phyloP scores from a whole-genome alignment of 2,888 invertebrate genomes.

The Physocephala rufipes region DNA sequence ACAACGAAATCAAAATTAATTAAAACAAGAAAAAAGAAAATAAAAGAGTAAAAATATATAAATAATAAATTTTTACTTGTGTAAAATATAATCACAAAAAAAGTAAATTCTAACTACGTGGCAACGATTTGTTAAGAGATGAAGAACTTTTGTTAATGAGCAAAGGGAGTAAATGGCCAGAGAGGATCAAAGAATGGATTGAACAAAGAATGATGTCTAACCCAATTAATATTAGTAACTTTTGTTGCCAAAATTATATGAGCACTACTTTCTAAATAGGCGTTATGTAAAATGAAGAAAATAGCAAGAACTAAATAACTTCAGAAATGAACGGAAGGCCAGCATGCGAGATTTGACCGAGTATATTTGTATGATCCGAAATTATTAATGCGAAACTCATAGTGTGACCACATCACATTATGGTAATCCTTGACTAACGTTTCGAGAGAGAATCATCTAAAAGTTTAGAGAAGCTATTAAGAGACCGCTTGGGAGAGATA shows the following conservation, averaged over 20 bases:
- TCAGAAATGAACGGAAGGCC: not conserved
- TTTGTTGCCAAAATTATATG: not conserved
- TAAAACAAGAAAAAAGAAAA: slow-evolving; percentile 38
- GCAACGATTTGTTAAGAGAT: not conserved
- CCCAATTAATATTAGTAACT: too few relatives aligned
- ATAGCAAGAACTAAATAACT: not conserved
- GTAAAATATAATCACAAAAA: slow-evolving; percentile 12
- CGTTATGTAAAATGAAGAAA: slow-evolving; percentile 2
- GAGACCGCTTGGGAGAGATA: too few relatives aligned
- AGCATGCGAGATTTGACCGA: slow-evolving; percentile 5
- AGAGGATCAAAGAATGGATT: not conserved
- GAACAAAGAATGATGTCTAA: not conserved
- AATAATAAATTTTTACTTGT: slow-evolving; percentile 38
- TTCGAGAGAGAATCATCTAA: too few relatives aligned
- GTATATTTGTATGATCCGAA: too few relatives aligned
- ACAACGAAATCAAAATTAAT: slow-evolving; percentile 38
- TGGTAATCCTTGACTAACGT: too few relatives aligned
- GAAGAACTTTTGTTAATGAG: slow-evolving; percentile 50
- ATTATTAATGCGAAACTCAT: too few relatives aligned
- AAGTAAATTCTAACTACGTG: not conserved
- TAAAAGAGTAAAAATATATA: slow-evolving; percentile 42
- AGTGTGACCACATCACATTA: too few relatives aligned
- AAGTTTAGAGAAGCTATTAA: too few relatives aligned
- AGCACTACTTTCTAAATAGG: not conserved
- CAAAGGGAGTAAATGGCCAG: slow-evolving; percentile 14